These are phyloP conservation scores for Stigmatopora nigra DNA, from an alignment of 2,113 vertebrate species.

Conservation along the genomic window DNA sequence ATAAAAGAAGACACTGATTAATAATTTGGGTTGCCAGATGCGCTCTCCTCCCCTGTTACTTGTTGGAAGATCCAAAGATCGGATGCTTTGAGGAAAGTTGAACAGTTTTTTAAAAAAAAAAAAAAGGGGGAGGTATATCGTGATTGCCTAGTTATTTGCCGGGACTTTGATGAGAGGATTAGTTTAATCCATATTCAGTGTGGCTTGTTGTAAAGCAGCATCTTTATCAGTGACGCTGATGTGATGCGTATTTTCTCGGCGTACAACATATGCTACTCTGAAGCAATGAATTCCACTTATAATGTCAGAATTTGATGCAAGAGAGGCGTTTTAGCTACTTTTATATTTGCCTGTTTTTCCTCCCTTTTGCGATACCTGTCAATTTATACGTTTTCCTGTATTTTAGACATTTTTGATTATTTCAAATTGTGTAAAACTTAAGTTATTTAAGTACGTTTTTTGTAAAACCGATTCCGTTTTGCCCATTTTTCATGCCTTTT, in stretches of 20 bases:
- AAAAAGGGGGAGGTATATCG: too few relatives aligned
- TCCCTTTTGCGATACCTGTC: too few relatives aligned
- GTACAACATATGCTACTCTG: neutral
- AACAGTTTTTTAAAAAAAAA: too few relatives aligned
- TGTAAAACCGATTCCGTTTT: too few relatives aligned
- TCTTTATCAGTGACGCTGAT: neutral
- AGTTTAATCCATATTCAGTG: neutral
- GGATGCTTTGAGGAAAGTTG: conserved; percentile 12
- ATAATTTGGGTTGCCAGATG: conserved; percentile 36
- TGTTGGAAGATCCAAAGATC: conserved; percentile 20
- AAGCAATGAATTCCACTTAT: neutral
- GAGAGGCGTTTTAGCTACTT: neutral
- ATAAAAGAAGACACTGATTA: conserved; percentile 37
- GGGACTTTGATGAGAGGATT: conserved; percentile 6
- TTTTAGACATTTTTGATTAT: too few relatives aligned
- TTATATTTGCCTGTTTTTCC: neutral
- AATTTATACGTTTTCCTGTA: too few relatives aligned
- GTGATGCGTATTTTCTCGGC: neutral
- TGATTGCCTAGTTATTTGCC: neutral
- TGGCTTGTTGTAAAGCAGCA: neutral
- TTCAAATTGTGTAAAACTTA: too few relatives aligned
- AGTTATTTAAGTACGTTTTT: too few relatives aligned
- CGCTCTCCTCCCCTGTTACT: conserved; percentile 11
- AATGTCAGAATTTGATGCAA: neutral
- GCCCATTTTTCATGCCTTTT: too few relatives aligned